A percentile compares a stretch with the other conserved stretches of the same genome.
These are phyloP conservation scores for Heliconius cydno DNA, from an alignment of 2,888 invertebrate genomes.

Conservation along the genomic window DNA sequence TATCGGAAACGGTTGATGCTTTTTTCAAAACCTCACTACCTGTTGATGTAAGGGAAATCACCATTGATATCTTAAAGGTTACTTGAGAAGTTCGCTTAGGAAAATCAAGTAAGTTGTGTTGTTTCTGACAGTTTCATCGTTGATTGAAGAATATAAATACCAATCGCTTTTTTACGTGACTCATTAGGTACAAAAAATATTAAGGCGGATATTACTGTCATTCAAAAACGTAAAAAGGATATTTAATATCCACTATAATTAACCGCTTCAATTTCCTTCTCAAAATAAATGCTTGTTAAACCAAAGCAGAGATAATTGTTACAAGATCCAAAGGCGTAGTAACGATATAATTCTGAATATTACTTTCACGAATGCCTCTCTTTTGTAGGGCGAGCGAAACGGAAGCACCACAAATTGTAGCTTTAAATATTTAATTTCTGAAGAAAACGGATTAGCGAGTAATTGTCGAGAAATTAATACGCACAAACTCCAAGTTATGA, in stretches of 20 bases:
- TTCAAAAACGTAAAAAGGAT: conserved; percentile 52
- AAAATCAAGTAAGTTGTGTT: background rate
- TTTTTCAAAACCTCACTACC: conserved; percentile 30
- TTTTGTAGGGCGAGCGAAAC: conserved; percentile 69
- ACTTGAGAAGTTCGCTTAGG: background rate
- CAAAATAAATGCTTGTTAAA: conserved; percentile 77
- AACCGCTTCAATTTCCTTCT: conserved; percentile 69
- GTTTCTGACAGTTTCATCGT: conserved; percentile 17
- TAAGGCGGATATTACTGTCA: conserved; percentile 21
- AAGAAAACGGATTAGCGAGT: conserved; percentile 73
- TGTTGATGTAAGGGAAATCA: conserved; percentile 24
- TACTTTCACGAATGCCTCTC: conserved; percentile 73
- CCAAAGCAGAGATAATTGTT: conserved; percentile 76
- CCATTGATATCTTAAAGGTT: background rate
- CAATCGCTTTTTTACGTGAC: background rate
- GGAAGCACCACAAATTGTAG: conserved; percentile 76
- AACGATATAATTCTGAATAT: conserved; percentile 78
- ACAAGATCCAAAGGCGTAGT: conserved; percentile 74
- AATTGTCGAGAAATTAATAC: conserved; percentile 63
- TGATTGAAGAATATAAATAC: background rate
- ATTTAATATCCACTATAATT: conserved; percentile 60
- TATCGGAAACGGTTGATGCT: conserved; percentile 48
- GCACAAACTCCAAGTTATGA: conserved; percentile 32
- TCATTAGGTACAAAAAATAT: background rate
- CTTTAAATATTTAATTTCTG: conserved; percentile 75